Evolutionary conservation across 2,888 invertebrate species (phyloP).

Genomic region (Apeira syringaria): DNA sequence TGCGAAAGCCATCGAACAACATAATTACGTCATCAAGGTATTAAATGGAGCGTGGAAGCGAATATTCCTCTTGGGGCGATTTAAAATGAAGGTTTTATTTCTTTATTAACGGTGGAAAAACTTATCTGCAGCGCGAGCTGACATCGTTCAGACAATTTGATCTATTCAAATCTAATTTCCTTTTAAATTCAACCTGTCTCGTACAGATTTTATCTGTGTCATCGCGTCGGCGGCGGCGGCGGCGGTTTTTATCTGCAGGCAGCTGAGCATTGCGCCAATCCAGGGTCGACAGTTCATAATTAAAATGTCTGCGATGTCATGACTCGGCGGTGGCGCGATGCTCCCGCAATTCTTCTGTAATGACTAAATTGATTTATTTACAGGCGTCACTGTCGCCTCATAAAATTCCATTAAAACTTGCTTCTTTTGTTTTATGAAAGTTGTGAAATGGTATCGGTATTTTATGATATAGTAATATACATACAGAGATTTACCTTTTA

Average conservation of each 20-base stretch:
- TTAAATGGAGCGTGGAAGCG: conserved; percentile 22
- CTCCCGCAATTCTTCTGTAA: conserved; percentile 54
- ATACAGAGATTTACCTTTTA: too few species aligned
- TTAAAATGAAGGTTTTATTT: conserved; percentile 13
- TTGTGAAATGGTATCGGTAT: too few species aligned
- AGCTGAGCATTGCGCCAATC: conserved; percentile 52
- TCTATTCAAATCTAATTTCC: conserved; percentile 73
- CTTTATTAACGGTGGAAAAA: conserved; percentile 35
- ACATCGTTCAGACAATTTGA: conserved; percentile 59
- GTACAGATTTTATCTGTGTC: conserved; percentile 72
- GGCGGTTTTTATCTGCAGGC: conserved; percentile 66
- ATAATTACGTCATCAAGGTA: conserved; percentile 26
- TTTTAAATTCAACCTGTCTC: conserved; percentile 71
- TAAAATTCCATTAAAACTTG: conserved; percentile 55
- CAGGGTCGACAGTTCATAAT: conserved; percentile 75
- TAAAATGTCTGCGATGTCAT: conserved; percentile 78
- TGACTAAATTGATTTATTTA: conserved; percentile 73
- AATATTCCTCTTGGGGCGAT: conserved; percentile 13
- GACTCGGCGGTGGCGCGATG: conserved; percentile 47
- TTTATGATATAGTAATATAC: too few species aligned
- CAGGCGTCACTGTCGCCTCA: conserved; percentile 43
- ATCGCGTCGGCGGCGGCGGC: conserved; percentile 45
- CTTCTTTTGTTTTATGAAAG: conserved; percentile 33
- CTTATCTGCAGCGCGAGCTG: conserved; percentile 39
- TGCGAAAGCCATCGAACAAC: conserved; percentile 22